Evolutionary conservation across 2,113 vertebrate genomes (phyloP), one percentile per base, ranked within the genome.

Genomic region (Serilophus lunatus): DNA sequence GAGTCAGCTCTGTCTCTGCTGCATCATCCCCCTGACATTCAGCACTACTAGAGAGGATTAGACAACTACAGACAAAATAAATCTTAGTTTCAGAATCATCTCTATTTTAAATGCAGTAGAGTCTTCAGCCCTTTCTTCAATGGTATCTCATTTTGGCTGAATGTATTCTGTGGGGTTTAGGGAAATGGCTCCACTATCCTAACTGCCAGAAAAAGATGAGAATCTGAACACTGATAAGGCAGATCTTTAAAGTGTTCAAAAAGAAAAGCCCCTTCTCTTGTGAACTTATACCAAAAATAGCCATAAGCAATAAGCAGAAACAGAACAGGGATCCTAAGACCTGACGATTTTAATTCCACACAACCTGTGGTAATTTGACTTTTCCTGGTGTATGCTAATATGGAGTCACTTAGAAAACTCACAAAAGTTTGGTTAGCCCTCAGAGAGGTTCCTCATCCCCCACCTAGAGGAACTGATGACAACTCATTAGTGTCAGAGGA

Each of bases 1-100:
- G 90, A 95, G 90, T 89, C 90, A 92, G 90, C 83, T 75, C 70
- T 2, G 3, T 29, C 86, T 88, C 78, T 88, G 84, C 92, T 71
- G 83, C 78, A 91, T 94, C 92, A 95, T 75, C 53, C 51, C 36
- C 40, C 88, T 78, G 82, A 89, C 36, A 81, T 25, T 47, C 63
- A 87, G 76, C 50, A 24, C 70, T 85, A 33, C 44, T 40, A 35
- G 84, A 66, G 68, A 51, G 26, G 23, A 88, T 53, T 72, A 71
- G 93, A 81, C 45, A 90, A 75, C 80, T 63, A 12, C 29, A 65
- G 49, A 60, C 66, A 76, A 75, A 75, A 65, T 19, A 49, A 35
- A 56, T 25, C 53, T 61, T 16, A 69, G 13, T 7, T 93, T 76
- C 64, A 63, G 56, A 68, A 74, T 33, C 16, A 66, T 7, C 42